Percentiles rank a stretch among this genome's conserved stretches.
Conservation (phyloP, 2,888 invertebrate genomes). For the Arrhopalites spinosus region DNA sequence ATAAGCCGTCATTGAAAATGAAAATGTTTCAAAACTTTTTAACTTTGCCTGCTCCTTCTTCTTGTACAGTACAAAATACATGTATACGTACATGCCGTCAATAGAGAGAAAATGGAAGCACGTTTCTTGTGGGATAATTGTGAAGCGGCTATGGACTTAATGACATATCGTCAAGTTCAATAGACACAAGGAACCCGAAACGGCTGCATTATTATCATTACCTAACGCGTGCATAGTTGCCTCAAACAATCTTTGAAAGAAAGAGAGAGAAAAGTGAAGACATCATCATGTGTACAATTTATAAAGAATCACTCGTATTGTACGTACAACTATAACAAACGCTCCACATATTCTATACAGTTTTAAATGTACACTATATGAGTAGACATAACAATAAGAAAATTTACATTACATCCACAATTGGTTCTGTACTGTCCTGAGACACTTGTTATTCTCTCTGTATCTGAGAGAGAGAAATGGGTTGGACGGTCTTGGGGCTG, state of each 20-base stretch:
- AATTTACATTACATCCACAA: conserved; percentile 9
- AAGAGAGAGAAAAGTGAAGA: too few relatives aligned
- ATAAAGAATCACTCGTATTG: too few relatives aligned
- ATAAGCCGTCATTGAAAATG: conserved; percentile 1
- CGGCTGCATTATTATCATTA: conserved; percentile 39
- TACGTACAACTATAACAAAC: neutral
- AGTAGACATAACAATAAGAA: neutral
- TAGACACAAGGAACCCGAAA: conserved; percentile 36
- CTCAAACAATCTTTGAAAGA: too few relatives aligned
- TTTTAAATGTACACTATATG: neutral
- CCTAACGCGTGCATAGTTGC: conserved; percentile 37
- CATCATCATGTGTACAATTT: too few relatives aligned
- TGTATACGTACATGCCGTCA: conserved; percentile 6
- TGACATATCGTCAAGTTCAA: conserved; percentile 38
- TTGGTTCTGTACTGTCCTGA: neutral
- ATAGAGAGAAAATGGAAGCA: conserved; percentile 18
- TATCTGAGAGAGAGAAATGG: neutral
- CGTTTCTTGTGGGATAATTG: conserved; percentile 38
- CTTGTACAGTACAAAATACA: neutral
- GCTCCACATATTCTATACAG: neutral
- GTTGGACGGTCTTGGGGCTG: conserved; percentile 27
- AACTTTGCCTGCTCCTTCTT: neutral
- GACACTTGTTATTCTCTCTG: neutral
- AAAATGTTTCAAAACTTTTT: conserved; percentile 11
- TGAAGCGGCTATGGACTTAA: conserved; percentile 37